phyloP scores from a whole-genome alignment of 2,113 vertebrate species.

The Paradoxurus hermaphroditus region DNA sequence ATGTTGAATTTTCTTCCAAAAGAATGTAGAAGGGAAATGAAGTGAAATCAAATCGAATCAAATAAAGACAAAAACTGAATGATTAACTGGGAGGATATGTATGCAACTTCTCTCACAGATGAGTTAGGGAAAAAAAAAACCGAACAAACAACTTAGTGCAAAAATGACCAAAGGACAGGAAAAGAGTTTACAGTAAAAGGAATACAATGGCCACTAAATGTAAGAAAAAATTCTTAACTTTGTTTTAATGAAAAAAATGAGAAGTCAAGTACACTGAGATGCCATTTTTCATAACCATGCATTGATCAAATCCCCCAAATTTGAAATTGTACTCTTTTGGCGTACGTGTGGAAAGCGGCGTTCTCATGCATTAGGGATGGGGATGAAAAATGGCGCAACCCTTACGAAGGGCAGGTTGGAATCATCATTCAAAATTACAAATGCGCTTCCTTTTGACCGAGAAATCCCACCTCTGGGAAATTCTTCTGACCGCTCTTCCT shows the following conservation, averaged over 20 bases:
- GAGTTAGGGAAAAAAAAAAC: not conserved
- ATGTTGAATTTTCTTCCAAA: not conserved
- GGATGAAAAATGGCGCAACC: not conserved
- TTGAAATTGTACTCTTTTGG: not conserved
- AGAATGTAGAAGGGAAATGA: not conserved
- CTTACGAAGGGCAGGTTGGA: not conserved
- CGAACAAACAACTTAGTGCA: not conserved
- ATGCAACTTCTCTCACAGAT: not conserved
- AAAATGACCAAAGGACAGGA: not conserved
- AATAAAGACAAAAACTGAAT: not conserved
- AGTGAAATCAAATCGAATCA: not conserved
- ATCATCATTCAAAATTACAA: not conserved
- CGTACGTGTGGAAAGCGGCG: not conserved
- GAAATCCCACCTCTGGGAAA: slow-evolving; percentile 31
- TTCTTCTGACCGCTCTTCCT: not conserved
- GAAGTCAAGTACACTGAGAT: not conserved
- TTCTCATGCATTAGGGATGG: not conserved
- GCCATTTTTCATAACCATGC: not conserved
- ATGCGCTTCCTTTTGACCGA: not conserved
- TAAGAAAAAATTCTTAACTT: not conserved
- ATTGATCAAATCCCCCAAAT: not conserved
- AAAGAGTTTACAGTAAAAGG: not conserved
- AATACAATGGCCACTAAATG: not conserved
- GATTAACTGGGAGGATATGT: not conserved
- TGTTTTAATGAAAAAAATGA: not conserved